phyloP scores from a whole-genome alignment of 2,888 invertebrate species.

The Apocheima hispidaria region DNA sequence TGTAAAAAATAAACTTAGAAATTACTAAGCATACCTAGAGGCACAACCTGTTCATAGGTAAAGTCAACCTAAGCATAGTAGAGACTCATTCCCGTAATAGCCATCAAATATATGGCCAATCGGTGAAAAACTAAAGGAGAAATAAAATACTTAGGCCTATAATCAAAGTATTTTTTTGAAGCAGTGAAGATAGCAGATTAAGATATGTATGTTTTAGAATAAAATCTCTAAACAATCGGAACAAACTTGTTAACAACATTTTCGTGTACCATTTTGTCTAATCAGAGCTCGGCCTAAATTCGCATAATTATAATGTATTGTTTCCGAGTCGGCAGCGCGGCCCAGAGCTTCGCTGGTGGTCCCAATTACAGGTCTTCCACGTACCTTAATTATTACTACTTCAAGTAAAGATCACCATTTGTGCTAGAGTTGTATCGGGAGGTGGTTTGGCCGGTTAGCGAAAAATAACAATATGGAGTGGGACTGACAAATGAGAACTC shows the following conservation, averaged over 20 bases:
- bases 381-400: conserved; percentile 71
- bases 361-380: conserved; percentile 67
- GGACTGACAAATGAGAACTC: neutral
- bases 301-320: conserved; percentile 59
- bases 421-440: conserved; percentile 22
- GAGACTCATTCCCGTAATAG: no score
- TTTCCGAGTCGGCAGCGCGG: conserved; percentile 48
- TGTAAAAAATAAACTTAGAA: no score
- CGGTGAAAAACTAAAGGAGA: no score
- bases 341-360: conserved; percentile 66
- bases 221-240: conserved; percentile 25
- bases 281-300: conserved; percentile 60
- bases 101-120: no score
- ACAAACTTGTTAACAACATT: conserved; percentile 30
- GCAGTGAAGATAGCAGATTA: no score
- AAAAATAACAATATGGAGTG: neutral
- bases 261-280: conserved; percentile 48
- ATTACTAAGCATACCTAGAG: no score
- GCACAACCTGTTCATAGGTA: no score
- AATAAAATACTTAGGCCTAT: no score
- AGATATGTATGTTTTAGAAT: neutral
- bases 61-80: no score
- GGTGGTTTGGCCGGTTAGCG: conserved; percentile 18
- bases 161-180: neutral
- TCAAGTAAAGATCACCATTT: conserved; percentile 65